phyloP scores from a whole-genome alignment of 2,113 vertebrate species.

The Aramus guarauna region DNA sequence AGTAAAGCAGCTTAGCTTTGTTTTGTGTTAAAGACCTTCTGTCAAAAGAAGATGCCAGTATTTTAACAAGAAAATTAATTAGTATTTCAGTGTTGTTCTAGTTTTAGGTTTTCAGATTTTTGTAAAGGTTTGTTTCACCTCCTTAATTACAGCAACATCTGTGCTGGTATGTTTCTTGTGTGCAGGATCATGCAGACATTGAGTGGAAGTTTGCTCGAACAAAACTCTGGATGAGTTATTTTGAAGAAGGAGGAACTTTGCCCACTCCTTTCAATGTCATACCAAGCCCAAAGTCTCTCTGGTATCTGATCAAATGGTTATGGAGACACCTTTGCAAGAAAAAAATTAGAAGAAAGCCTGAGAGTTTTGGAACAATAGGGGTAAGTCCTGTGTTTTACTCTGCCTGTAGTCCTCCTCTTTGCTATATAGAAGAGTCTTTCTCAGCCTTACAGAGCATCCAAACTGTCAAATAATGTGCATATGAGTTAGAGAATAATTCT shows the following conservation, averaged over 20 bases:
- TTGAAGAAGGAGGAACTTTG: conserved; percentile 96
- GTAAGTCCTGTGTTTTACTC: conserved; percentile 72
- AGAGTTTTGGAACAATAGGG: conserved; percentile 90
- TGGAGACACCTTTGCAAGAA: conserved; percentile 83
- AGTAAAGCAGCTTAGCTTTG: not conserved
- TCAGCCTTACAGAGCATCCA: not conserved
- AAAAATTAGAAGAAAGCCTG: conserved; percentile 78
- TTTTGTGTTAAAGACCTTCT: not conserved
- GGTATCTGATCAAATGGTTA: conserved; percentile 88
- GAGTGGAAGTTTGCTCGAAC: conserved; percentile 99
- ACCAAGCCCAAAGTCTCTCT: conserved; percentile 93
- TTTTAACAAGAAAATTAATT: conserved; percentile 19
- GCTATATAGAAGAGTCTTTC: not conserved
- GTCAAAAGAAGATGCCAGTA: not conserved
- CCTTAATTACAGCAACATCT: not conserved
- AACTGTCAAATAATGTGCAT: not conserved
- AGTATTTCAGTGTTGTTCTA: not conserved
- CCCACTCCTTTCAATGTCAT: conserved; percentile 97
- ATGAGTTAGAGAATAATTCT: not conserved
- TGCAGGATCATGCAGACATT: conserved; percentile 96
- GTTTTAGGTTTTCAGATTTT: not conserved
- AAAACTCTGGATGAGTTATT: conserved; percentile 99
- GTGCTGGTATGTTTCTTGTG: conserved; percentile 9
- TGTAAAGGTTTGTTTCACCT: not conserved
- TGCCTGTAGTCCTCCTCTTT: not conserved